Evolutionary conservation across 1,140 invertebrate species (phyloP), one percentile per base, ranked within the genome.

Genomic region (Laodelphax striatellus): DNA sequence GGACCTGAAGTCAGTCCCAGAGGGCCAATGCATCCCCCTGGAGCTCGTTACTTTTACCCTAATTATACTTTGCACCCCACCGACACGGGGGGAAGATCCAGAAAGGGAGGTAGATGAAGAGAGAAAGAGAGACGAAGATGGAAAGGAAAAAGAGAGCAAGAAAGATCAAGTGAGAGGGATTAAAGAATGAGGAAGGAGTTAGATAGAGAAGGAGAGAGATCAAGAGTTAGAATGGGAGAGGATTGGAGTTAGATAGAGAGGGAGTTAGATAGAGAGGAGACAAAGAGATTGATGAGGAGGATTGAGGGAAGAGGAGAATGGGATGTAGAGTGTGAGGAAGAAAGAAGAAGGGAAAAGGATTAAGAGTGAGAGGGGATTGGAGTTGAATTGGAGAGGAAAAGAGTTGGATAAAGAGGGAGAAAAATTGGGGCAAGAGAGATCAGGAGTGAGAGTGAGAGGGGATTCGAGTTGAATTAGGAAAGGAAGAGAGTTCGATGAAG

Each of bases 11-110:
- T 13, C 11, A 14, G 5, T 22, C 46, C 46, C 46, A 17, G 11
- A 22, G 46, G 46, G 6, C 4, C 46, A 5, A 50, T 50, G 46
- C 46, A 8, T 9, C 34, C 4, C 11, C 34, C 34, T 38, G 34
- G 34, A 38, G 21, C 46, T 50, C 46, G 21, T 50, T 50, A 50
- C 46, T 50, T 50, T 50, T 50, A 11, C 21, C 14, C 46, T 50
- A 50, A 50, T 50, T 50, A 50, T 50, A 50, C 46, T 50, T 50
- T 50, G 46, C 46, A 50, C 46, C 46, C 46, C 21, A 50, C 21
- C n/a, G 21, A 50, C 4, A 50, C 8, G 16, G 11, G 21, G 46
- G 9, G 43, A 9, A 44, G 9, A n/a, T 3, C 5, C 2, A 44
- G 43, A 44, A 9, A 44, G 43, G 17, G 43, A 44, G 3, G 43